Conservation (phyloP, 2,888 invertebrate species). For the Eupelmus urozonus region DNA sequence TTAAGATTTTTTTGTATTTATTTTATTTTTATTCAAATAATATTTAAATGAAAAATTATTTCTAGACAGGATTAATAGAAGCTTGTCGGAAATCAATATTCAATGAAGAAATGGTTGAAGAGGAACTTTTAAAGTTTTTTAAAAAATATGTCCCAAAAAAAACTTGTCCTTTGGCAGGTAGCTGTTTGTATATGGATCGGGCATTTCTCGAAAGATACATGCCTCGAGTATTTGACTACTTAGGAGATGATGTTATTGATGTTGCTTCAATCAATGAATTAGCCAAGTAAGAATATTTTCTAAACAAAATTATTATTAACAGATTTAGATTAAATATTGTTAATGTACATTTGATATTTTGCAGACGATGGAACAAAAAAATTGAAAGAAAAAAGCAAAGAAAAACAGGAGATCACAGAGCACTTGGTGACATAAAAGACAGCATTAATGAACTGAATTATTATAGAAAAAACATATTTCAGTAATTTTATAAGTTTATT, state of each 20-base stretch:
- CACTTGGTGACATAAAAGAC: slow-evolving; percentile 90
- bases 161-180: slow-evolving; percentile 90
- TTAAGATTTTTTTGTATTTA: not conserved
- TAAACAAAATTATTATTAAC: too few relatives aligned
- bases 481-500: slow-evolving; percentile 15
- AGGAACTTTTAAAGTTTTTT: slow-evolving; percentile 85
- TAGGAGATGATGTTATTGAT: slow-evolving; percentile 96
- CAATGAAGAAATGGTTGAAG: slow-evolving; percentile 84
- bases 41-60: not conserved
- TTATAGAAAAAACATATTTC: slow-evolving; percentile 80
- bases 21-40: slow-evolving; percentile 14
- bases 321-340: not conserved
- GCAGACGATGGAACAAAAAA: slow-evolving; percentile 86
- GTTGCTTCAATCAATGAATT: slow-evolving; percentile 94
- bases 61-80: slow-evolving; percentile 84
- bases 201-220: slow-evolving; percentile 90
- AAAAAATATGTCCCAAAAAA: slow-evolving; percentile 78
- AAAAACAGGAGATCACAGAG: slow-evolving; percentile 85
- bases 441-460: slow-evolving; percentile 90
- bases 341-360: not conserved
- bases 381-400: slow-evolving; percentile 80
- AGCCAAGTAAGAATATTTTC: slow-evolving; percentile 70
- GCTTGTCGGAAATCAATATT: slow-evolving; percentile 85
- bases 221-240: slow-evolving; percentile 86
- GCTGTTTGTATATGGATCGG: slow-evolving; percentile 91